These are phyloP conservation scores for Lerista edwardsae DNA, from an alignment of 2,797 vertebrate genomes.

Conservation along the genomic window DNA sequence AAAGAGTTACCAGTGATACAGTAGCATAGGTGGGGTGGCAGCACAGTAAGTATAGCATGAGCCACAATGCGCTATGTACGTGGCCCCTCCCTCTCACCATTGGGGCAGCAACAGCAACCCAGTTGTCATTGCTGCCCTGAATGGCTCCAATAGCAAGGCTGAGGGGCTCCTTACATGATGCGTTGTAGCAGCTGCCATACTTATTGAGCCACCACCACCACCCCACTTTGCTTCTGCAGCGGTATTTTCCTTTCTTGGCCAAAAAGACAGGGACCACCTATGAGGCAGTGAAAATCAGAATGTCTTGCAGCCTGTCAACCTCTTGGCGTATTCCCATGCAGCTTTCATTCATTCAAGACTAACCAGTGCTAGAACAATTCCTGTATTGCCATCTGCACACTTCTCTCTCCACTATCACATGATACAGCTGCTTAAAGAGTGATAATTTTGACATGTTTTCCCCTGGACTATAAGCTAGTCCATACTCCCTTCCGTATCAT, in stretches of 20 bases:
- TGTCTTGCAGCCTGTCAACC: not conserved
- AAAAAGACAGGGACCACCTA: not conserved
- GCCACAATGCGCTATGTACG: no score
- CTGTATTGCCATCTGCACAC: not conserved
- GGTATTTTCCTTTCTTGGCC: not conserved
- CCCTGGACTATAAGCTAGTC: not conserved
- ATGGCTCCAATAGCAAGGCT: no score
- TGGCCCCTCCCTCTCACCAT: no score
- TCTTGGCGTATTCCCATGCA: not conserved
- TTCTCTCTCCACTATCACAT: not conserved
- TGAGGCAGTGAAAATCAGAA: not conserved
- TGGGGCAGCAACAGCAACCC: no score
- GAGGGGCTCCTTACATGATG: no score
- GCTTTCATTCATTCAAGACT: not conserved
- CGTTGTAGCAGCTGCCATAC: no score
- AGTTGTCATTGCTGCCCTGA: no score
- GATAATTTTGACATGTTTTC: not conserved
- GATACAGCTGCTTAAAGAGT: not conserved
- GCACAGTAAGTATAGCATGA: no score
- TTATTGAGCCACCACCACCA: no score
- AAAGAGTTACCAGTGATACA: not conserved
- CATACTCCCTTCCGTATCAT: not conserved
- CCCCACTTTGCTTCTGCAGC: no score
- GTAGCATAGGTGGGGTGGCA: no score
- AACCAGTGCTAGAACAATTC: not conserved